Conservation (phyloP, 1,140 invertebrate genomes). For the Megalopta genalis region DNA sequence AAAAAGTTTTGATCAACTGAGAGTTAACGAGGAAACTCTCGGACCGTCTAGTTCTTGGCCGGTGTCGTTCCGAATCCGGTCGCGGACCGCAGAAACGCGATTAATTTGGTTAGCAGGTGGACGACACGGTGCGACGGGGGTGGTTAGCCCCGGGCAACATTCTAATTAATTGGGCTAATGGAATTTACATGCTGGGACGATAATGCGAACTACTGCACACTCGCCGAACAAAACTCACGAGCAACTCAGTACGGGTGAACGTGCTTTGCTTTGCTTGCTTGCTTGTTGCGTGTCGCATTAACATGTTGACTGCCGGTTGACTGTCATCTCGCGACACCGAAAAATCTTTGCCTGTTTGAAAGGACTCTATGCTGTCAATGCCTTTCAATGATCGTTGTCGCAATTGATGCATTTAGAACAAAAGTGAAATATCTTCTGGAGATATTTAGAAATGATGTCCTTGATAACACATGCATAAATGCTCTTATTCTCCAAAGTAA, state of each 20-base stretch:
- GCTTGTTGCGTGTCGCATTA: conserved; percentile 31
- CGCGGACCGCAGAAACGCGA: background rate
- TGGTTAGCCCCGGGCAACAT: conserved; percentile 12
- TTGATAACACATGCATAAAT: too few relatives aligned
- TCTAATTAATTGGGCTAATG: conserved; percentile 59
- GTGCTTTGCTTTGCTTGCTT: conserved; percentile 23
- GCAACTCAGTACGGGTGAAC: conserved; percentile 12
- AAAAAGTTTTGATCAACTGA: background rate
- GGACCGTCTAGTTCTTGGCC: too few relatives aligned
- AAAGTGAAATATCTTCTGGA: too few relatives aligned
- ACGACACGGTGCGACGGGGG: background rate
- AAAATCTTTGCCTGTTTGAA: too few relatives aligned
- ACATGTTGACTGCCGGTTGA: conserved; percentile 18
- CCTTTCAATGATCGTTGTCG: too few relatives aligned
- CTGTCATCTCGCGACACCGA: too few relatives aligned
- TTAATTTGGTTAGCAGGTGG: background rate
- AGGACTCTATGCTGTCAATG: too few relatives aligned
- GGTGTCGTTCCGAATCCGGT: background rate
- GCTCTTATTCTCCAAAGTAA: too few relatives aligned
- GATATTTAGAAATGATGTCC: too few relatives aligned
- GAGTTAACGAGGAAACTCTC: background rate
- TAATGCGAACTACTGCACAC: conserved; percentile 45
- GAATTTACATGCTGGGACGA: conserved; percentile 59
- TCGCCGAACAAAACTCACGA: conserved; percentile 25
- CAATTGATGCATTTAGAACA: too few relatives aligned